These are phyloP conservation scores for Sarotherodon lohbergeri DNA, from an alignment of 2,113 vertebrate species.

Conservation along the genomic window DNA sequence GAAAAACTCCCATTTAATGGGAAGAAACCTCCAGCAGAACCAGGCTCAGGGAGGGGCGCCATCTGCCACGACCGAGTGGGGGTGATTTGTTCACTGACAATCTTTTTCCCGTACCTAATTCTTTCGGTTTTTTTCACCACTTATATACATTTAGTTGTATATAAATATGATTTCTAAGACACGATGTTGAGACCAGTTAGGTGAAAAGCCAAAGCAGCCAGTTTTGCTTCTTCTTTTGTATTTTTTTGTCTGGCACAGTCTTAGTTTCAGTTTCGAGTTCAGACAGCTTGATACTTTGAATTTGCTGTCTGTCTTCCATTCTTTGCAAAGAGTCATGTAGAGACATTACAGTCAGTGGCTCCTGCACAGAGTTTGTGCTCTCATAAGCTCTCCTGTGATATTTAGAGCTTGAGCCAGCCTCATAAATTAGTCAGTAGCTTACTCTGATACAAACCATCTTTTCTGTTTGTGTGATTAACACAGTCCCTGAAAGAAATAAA, in stretches of 20 bases:
- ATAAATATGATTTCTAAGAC: neutral
- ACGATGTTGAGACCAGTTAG: neutral
- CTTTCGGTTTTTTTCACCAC: neutral
- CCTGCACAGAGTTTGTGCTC: neutral
- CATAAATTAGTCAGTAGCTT: neutral
- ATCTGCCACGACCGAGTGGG: too few relatives aligned
- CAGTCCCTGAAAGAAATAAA: neutral
- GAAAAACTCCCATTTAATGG: neutral
- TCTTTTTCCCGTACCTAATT: accelerated
- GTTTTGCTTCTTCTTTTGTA: neutral
- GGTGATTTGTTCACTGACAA: neutral
- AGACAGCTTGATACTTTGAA: neutral
- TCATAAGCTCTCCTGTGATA: neutral
- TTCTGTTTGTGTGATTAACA: neutral
- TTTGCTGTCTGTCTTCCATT: neutral
- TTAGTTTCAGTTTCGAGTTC: neutral
- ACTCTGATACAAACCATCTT: neutral
- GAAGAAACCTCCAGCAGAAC: neutral
- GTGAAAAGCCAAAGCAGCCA: neutral
- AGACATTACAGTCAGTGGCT: neutral
- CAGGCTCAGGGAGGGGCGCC: neutral
- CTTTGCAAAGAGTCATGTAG: neutral
- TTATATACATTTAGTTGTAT: accelerated
- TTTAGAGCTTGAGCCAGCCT: neutral
- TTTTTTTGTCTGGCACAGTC: too few relatives aligned